Evolutionary conservation across 2,888 invertebrate genomes (phyloP).

Genomic region (Ophion ventricosus): DNA sequence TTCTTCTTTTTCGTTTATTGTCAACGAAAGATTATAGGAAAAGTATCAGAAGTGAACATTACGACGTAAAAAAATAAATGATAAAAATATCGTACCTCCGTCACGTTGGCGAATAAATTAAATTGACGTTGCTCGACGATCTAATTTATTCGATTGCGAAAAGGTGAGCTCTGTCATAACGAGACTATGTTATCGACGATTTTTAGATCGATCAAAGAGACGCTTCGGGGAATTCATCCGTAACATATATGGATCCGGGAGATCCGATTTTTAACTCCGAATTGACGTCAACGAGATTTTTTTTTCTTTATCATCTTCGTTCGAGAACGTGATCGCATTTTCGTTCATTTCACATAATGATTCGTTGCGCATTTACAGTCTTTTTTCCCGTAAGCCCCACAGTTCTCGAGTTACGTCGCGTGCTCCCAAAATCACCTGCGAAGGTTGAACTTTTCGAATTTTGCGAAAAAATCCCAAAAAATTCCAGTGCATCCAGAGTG

Average conservation of each 20-base stretch:
- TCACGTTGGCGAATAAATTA: not conserved
- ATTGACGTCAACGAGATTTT: slow-evolving; percentile 30
- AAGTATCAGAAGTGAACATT: not conserved
- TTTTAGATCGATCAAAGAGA: slow-evolving; percentile 16
- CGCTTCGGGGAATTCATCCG: not conserved
- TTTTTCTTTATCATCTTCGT: not conserved
- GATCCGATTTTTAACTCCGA: slow-evolving; percentile 3
- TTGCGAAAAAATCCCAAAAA: no score
- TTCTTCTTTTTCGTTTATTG: not conserved
- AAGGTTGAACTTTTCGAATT: no score
- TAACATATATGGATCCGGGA: not conserved
- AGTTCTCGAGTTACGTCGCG: no score
- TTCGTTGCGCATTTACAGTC: no score
- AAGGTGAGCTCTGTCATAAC: not conserved
- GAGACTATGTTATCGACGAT: slow-evolving; percentile 30
- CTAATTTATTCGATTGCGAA: not conserved
- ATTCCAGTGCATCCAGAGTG: no score
- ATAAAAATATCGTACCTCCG: not conserved
- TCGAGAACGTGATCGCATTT: not conserved
- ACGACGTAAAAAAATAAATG: not conserved
- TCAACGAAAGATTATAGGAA: not conserved
- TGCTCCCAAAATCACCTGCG: no score
- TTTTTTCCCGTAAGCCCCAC: no score
- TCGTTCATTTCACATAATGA: no score
- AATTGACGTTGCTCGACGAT: not conserved